Conservation (phyloP, 2,113 vertebrate genomes). For the Labeo rohita region DNA sequence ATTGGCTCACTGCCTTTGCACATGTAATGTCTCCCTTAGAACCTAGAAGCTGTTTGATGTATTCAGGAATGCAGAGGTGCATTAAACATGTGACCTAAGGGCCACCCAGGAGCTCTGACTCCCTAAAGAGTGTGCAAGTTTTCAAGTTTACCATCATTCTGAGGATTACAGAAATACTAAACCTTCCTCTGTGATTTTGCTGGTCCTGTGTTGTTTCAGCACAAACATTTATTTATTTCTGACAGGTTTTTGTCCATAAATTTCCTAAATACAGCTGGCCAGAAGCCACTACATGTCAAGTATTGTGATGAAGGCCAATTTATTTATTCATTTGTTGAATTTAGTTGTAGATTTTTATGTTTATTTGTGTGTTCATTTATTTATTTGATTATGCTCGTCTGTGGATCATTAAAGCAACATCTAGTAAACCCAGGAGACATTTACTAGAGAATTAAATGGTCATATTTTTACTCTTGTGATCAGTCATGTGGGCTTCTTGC, state of each 20-base stretch:
- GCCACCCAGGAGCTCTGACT: slow-evolving; percentile 64
- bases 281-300: background rate
- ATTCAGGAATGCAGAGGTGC: slow-evolving; percentile 25
- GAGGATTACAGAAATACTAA: background rate
- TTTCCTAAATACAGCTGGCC: background rate
- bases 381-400: background rate
- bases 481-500: slow-evolving; percentile 45
- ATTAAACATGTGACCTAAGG: slow-evolving; percentile 49
- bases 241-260: background rate
- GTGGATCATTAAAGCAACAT: background rate
- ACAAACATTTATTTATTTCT: background rate
- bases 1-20: background rate
- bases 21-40: background rate
- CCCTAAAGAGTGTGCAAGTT: slow-evolving; percentile 30
- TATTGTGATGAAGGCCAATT: background rate
- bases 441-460: background rate
- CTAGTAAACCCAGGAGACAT: background rate
- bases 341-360: background rate
- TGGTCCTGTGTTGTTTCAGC: background rate
- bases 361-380: background rate
- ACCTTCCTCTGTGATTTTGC: background rate
- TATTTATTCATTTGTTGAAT: background rate
- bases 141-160: slow-evolving; percentile 8
- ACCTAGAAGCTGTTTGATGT: slow-evolving; percentile 28
- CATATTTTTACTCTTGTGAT: slow-evolving; percentile 18